These are phyloP conservation scores for Halictus ligatus DNA, from an alignment of 2,888 invertebrate genomes.

Conservation along the genomic window DNA sequence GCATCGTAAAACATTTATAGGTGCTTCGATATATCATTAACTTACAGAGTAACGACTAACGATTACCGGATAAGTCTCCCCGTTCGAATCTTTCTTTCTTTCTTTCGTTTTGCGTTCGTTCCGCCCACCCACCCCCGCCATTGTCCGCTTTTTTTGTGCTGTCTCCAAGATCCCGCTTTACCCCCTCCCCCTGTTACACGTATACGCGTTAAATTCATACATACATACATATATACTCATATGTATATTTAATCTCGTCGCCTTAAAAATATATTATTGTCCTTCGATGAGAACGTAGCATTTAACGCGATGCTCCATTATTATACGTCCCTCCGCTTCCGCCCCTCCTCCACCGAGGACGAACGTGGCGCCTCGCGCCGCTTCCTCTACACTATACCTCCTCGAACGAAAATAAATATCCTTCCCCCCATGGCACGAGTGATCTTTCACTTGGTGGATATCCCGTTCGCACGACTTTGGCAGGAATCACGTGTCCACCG, in stretches of 20 bases:
- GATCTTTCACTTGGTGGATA: not conserved
- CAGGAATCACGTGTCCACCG: constrained; percentile 59
- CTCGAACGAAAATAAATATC: constrained; percentile 54
- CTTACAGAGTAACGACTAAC: constrained; percentile 65
- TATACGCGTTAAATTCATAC: constrained; percentile 75
- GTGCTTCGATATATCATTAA: constrained; percentile 65
- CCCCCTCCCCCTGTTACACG: constrained; percentile 58
- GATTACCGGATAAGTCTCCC: constrained; percentile 48
- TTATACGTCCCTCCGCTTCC: not conserved
- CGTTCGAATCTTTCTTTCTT: not conserved
- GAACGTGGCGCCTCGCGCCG: constrained; percentile 4
- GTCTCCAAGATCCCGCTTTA: not conserved
- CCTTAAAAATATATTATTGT: constrained; percentile 84
- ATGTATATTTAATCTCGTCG: constrained; percentile 65
- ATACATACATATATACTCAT: constrained; percentile 47
- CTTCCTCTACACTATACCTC: constrained; percentile 12
- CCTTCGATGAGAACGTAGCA: constrained; percentile 83
- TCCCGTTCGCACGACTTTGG: constrained; percentile 53
- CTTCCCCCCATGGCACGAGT: constrained; percentile 34
- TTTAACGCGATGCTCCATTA: constrained; percentile 70
- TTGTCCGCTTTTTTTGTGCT: not conserved
- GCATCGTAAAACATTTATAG: constrained; percentile 75
- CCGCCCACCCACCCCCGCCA: not conserved
- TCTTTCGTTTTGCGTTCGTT: not conserved
- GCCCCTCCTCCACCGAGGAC: not conserved